These are phyloP conservation scores for Emydoidea blandingii DNA, from an alignment of 2,797 vertebrate genomes.

Conservation along the genomic window DNA sequence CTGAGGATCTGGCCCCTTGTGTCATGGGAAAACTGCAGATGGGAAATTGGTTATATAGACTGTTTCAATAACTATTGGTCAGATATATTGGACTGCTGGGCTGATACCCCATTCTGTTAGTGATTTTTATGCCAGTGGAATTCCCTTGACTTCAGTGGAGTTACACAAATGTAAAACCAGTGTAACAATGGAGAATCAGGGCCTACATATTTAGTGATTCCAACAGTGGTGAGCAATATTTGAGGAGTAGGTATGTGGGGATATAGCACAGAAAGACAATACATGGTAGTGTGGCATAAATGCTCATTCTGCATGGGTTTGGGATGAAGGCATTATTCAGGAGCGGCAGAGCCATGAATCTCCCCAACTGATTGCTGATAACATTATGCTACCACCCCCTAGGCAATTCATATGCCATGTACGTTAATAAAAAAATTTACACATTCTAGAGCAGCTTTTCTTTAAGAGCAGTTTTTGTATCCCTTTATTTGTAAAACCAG, in stretches of 20 bases:
- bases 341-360: constrained; percentile 9
- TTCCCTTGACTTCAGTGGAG: not conserved
- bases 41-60: not conserved
- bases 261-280: not conserved
- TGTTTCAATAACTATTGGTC: not conserved
- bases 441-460: too few relatives aligned
- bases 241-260: not conserved
- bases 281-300: constrained; percentile 33
- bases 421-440: not conserved
- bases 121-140: not conserved
- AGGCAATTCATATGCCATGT: constrained; percentile 8
- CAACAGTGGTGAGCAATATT: not conserved
- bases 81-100: not conserved
- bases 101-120: not conserved
- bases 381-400: constrained; percentile 38
- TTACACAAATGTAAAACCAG: not conserved
- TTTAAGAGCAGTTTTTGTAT: constrained; percentile 68
- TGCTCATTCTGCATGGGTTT: constrained; percentile 35
- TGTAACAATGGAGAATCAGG: not conserved
- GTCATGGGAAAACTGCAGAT: not conserved
- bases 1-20: not conserved
- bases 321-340: not conserved
- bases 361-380: constrained; percentile 60
- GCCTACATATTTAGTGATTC: not conserved
- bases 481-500: constrained; percentile 61